Conservation (phyloP, 2,797 vertebrate genomes). For the Pogoniulus pusillus region DNA sequence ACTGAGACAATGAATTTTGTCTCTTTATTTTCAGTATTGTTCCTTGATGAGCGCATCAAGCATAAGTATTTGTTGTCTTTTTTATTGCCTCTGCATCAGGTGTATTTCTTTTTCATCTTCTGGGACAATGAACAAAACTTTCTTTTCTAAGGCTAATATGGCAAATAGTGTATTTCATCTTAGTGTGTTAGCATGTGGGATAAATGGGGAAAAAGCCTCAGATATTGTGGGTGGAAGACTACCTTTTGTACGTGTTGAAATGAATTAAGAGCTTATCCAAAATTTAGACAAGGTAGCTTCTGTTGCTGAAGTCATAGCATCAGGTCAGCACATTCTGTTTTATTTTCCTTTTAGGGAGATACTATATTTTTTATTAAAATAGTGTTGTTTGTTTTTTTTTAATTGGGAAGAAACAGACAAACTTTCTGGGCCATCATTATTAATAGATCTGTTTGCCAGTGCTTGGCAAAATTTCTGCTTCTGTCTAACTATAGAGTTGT, state of each 20-base stretch:
- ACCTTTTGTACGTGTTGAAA: neutral
- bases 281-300: neutral
- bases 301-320: neutral
- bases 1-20: neutral
- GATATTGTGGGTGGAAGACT: neutral
- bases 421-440: neutral
- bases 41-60: neutral
- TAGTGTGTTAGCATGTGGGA: neutral
- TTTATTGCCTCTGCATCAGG: neutral
- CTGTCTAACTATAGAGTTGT: neutral
- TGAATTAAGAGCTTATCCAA: neutral
- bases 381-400: neutral
- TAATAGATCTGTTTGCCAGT: neutral
- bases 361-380: neutral
- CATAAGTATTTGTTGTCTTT: neutral
- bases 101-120: conserved; percentile 5
- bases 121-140: neutral
- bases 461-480: neutral
- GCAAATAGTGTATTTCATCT: neutral
- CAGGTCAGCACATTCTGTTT: neutral
- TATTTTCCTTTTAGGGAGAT: neutral
- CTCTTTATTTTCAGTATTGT: neutral
- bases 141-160: neutral
- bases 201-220: neutral
- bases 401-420: neutral